Percentiles rank a stretch among this genome's conserved stretches.
Conservation (phyloP, 2,888 invertebrate species). For the Nowickia ferox region DNA sequence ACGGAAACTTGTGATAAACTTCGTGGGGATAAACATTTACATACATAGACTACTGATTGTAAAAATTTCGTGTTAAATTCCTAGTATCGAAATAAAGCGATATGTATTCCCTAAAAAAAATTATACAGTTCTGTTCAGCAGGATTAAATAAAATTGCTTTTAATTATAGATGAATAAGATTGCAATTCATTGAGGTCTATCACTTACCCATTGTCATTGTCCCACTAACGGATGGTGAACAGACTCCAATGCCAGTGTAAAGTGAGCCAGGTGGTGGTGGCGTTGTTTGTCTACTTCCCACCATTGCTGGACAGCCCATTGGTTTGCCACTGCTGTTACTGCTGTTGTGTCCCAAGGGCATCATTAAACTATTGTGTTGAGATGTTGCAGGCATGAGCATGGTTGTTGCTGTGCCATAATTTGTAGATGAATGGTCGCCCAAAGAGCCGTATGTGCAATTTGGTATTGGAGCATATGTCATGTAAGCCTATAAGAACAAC, state of each 20-base stretch:
- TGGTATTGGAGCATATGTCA: conserved; percentile 82
- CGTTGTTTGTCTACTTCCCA: conserved; percentile 75
- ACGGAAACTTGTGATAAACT: no score
- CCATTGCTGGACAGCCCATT: conserved; percentile 60
- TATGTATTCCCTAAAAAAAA: no score
- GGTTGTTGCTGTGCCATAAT: conserved; percentile 79
- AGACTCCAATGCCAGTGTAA: conserved; percentile 79
- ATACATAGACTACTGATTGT: no score
- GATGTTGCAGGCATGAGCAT: conserved; percentile 80
- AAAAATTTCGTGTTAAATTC: no score
- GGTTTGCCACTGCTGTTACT: conserved; percentile 68
- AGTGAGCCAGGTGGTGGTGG: conserved; percentile 78
- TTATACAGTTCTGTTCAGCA: no score
- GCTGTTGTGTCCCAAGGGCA: conserved; percentile 72
- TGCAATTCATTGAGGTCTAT: not conserved
- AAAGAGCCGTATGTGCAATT: conserved; percentile 80
- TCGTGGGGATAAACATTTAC: no score
- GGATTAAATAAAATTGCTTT: no score
- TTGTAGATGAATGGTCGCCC: conserved; percentile 75
- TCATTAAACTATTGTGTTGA: conserved; percentile 76
- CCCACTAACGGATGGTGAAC: conserved; percentile 77
- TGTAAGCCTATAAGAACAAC: conserved; percentile 76
- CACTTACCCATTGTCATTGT: conserved; percentile 80
- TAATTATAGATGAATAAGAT: no score
- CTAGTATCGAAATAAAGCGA: no score